phyloP scores from a whole-genome alignment of 1,140 invertebrate genomes.

The Spodoptera litura region DNA sequence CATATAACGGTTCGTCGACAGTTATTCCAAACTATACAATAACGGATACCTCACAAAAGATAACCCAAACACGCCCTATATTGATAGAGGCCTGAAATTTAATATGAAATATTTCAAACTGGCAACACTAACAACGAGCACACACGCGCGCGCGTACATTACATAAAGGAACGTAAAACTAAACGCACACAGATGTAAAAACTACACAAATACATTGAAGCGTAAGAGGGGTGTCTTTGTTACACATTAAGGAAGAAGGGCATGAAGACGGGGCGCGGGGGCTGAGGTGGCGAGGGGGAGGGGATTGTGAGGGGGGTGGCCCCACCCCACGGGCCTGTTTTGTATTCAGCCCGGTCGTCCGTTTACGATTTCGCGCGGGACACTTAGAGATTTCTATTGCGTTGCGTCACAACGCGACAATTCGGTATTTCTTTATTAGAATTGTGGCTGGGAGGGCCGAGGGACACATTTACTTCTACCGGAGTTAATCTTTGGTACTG shows the following conservation, averaged over 20 bases:
- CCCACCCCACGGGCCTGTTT: slow-evolving; percentile 63
- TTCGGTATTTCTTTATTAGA: slow-evolving; percentile 82
- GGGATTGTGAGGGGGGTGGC: slow-evolving; percentile 51
- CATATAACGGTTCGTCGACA: slow-evolving; percentile 33
- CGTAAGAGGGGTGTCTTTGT: slow-evolving; percentile 84
- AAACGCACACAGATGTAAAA: slow-evolving; percentile 72
- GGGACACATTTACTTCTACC: slow-evolving; percentile 52
- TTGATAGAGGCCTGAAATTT: slow-evolving; percentile 81
- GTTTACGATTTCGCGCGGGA: slow-evolving; percentile 82
- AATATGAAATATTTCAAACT: slow-evolving; percentile 80
- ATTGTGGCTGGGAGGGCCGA: slow-evolving; percentile 40
- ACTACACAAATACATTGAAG: slow-evolving; percentile 76
- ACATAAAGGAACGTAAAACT: slow-evolving; percentile 63
- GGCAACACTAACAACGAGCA: slow-evolving; percentile 57
- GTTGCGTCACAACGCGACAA: slow-evolving; percentile 63
- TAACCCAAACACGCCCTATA: slow-evolving; percentile 64
- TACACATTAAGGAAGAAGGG: slow-evolving; percentile 84
- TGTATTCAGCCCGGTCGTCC: slow-evolving; percentile 79
- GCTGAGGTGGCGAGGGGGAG: slow-evolving; percentile 49
- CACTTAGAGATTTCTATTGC: slow-evolving; percentile 80
- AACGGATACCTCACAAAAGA: slow-evolving; percentile 60
- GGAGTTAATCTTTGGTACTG: slow-evolving; percentile 57
- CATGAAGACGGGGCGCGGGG: slow-evolving; percentile 71
- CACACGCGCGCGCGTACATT: slow-evolving; percentile 39
- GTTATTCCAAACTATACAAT: slow-evolving; percentile 46